phyloP scores from a whole-genome alignment of 2,113 vertebrate genomes.

The Trichechus manatus region DNA sequence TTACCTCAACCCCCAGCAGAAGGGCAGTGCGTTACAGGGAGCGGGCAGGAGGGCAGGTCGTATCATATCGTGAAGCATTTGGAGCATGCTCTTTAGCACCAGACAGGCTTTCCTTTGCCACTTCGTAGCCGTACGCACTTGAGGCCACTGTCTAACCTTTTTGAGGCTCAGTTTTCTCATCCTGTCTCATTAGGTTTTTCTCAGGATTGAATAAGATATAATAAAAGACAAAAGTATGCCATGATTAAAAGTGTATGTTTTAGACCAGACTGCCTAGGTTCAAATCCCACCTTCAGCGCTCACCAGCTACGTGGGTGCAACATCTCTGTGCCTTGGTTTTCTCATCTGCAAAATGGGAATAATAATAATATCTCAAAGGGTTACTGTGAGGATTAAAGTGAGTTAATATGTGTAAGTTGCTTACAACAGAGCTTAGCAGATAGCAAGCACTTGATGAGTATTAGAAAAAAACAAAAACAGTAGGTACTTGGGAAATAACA shows the following conservation, averaged over 20 bases:
- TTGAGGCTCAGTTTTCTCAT: not conserved
- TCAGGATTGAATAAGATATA: not conserved
- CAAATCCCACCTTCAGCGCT: not conserved
- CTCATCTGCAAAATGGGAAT: not conserved
- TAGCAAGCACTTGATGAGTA: not conserved
- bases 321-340: not conserved
- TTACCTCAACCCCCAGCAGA: fast-evolving
- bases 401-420: not conserved
- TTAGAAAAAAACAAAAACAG: not conserved
- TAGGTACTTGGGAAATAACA: not conserved
- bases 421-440: not conserved
- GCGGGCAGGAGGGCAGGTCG: fast-evolving
- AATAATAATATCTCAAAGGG: not conserved
- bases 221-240: not conserved
- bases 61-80: not conserved
- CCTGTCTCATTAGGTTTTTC: not conserved
- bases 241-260: not conserved
- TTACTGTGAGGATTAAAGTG: not conserved
- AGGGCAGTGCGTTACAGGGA: too few relatives aligned
- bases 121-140: too few relatives aligned
- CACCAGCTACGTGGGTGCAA: not conserved
- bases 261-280: not conserved
- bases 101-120: not conserved
- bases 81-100: not conserved
- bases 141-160: not conserved